Base-by-base conservation (phyloP, 2,113 vertebrate species). In the Alligator sinensis region DNA sequence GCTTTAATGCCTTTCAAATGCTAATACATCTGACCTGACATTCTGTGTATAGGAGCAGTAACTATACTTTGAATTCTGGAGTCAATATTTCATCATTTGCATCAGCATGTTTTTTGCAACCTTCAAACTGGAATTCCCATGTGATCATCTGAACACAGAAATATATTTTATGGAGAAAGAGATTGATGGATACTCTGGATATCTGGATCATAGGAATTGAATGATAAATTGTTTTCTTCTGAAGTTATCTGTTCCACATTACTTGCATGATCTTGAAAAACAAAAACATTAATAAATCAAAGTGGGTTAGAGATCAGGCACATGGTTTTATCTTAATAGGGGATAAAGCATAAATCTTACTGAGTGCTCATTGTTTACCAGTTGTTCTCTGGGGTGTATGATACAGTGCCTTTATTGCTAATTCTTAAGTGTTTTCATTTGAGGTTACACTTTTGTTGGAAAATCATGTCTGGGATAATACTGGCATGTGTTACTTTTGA, bases 271-370 rank as follows among this genome's bases (percentile, higher is more conserved):
- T 84, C 89, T 75, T 78, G 63, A 80, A 89, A 95, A 95, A 81
- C 28, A 74, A 92, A 91, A 94, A 5, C 84, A 30, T 80, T 55
- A 93, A 78, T 96, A 96, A 95, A 95, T 95, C 92, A 83, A 91
- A 95, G n/a, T 84, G 83, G 87, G 74, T 89, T 95, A 93, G 93
- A 93, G 92, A 96, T 89, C 84, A 81, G 59, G 62, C 96, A 94
- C 13, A 5, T 93, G 92, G 90, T 86, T 93, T 95, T 96, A 70
- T 88, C 96, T 97, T 97, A 97, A 28, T 87, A 95, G 60, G 77
- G 91, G 92, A 84, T 95, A 93, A 97, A 91, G 54, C 94, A 89
- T 91, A 68, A 95, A 81, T 81, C 55, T 94, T 87, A 87, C 89
- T 92, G 89, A 86, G 68, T 83, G 66, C 72, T 34, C 89, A 70